phyloP scores from a whole-genome alignment of 1,140 invertebrate species.

The Pseudachorutes palmiensis region DNA sequence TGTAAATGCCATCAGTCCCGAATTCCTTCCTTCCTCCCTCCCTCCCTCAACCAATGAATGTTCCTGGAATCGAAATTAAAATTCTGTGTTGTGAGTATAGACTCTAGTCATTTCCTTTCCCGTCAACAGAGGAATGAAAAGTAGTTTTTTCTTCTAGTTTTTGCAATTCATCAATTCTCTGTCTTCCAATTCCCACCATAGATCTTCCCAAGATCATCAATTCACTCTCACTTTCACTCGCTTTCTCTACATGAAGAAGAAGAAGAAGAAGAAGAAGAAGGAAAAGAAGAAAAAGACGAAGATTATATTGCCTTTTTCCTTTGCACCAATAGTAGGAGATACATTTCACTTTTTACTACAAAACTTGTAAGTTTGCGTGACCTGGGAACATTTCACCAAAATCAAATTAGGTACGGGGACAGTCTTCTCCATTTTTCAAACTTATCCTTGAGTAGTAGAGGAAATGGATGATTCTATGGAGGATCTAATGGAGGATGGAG shows the following conservation, averaged over 20 bases:
- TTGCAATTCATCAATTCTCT: conserved; percentile 39
- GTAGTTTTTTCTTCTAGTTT: conserved; percentile 29
- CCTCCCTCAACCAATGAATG: no score
- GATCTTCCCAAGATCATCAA: conserved; percentile 39
- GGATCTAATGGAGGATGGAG: no score
- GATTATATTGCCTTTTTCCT: conserved; percentile 6
- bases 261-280: no score
- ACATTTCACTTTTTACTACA: conserved; percentile 14
- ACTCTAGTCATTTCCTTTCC: conserved; percentile 37
- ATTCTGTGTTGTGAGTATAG: conserved; percentile 35
- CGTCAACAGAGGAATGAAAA: conserved; percentile 38
- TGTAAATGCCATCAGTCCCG: no score
- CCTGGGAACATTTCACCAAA: conserved; percentile 36
- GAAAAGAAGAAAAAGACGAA: no score
- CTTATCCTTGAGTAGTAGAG: conserved; percentile 4
- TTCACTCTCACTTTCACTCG: conserved; percentile 21
- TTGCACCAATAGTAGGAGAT: conserved; percentile 2
- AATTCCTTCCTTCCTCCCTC: no score
- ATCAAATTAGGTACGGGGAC: conserved; percentile 35
- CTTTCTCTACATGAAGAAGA: no score
- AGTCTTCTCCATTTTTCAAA: conserved; percentile 33
- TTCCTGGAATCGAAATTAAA: conserved; percentile 37
- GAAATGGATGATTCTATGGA: neutral
- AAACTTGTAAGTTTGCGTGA: conserved; percentile 38
- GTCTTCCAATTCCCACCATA: conserved; percentile 37